Base-by-base conservation (phyloP, 2,797 vertebrate species). In the Sarcophilus harrisii region DNA sequence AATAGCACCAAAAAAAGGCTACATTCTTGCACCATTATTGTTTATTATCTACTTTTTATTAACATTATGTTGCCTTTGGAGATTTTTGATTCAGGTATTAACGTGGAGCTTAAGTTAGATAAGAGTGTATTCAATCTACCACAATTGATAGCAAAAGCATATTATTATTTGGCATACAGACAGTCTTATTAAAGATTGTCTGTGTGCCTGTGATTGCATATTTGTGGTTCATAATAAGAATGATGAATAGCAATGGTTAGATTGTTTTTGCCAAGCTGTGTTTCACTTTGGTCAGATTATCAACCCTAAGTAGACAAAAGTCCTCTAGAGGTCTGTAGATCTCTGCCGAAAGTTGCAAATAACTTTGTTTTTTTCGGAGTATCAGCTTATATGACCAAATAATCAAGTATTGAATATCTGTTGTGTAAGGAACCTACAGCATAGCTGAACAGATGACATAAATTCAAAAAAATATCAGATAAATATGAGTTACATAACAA, bases 141-240 rank as follows among this genome's bases (percentile, higher is more conserved):
- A 3, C 93, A 93, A 59, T 95, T 95, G 95, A 96, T 95, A 95
- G 90, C 52, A 93, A 96, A 96, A 96, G 57, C 57, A 95, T 97
- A 95, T 96, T 90, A 96, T 96, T 96, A 92, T 93, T 94, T 95
- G 58, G 96, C 94, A 96, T 96, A 97, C 90, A 96, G 97, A 96
- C 58, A 93, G 66, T 93, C 91, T 91, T 97, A 94, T 95, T 97
- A 92, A 60, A 18, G 90, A 91, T 87, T 92, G 94, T 94, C 93
- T 3, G 2, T 49, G 38, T 95, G 89, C 90, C 90, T 27, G 1
- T 92, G 60, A 92, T 94, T 96, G 94, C 91, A 92, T 73, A 92
- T 87, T 93, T 92, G 91, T 91, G 60, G 62, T 96, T 96, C 91
- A 5, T 60, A 57, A 81, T 92, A 94, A 92, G 52, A 94, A 93